Base-by-base conservation (phyloP, 2,888 invertebrate species). In the Camponotus fellah region DNA sequence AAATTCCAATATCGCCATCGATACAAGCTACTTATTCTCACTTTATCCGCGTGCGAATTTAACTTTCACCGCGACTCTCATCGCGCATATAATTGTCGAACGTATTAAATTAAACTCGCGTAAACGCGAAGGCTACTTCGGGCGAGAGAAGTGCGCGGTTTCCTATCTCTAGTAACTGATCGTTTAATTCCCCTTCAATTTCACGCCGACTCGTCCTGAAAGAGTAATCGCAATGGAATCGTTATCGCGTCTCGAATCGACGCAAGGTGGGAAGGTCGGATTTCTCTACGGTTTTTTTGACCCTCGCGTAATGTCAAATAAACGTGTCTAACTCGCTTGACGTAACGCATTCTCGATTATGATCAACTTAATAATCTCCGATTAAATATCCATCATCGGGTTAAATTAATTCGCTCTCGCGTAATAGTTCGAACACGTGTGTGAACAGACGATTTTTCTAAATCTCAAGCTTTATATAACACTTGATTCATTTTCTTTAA, bases 41-140 rank as follows among this genome's bases (percentile, higher is more conserved):
- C 26, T 40, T 40, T 12, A 21, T 37, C 76, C 74, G 49, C 49
- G 79, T 79, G 74, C 74, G 79, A 79, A 80, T 26, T 26, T 72
- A 34, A 46, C 79, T 80, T 80, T 80, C 79, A 80, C 74, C 60
- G 49, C n/a, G 75, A 58, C 74, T 72, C 79, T 80, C 74, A 72
- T 46, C 21, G 26, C 34, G 8, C 46, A 43, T n/a, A 46, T 69
- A 58, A 72, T 74, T 60, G 74, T 46, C 74, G 34, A 80, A 80
- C 79, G 60, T 72, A 74, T 80, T 80, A 79, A 79, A 79, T 79
- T 60, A 72, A 80, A 80, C 17, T 74, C 72, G 46, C 37, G 37
- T 79, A 72, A 72, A 71, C 58, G 58, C 17, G 43, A 58, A n/a
- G 17, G 26, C 34, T 14, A 37, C 49, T 68, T 56, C 58, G 40